Evolutionary conservation across 92 coral and sea anemone species (phyloP).

Genomic region (Scolanthus callimorphus): DNA sequence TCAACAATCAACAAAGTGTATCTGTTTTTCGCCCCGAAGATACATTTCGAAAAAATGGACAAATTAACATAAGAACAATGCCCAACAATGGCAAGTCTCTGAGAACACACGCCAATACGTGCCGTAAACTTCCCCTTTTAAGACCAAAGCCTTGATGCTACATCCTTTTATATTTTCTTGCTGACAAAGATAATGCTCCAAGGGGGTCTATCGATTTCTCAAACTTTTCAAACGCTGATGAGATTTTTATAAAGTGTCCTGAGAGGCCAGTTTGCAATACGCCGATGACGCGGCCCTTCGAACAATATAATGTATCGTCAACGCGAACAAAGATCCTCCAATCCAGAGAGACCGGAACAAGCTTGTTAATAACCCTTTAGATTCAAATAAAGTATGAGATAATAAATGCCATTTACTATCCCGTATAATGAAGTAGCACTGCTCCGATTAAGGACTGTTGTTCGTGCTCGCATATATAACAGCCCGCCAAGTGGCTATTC

Average conservation of each 20-base stretch:
- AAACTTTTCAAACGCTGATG: constrained; percentile 7
- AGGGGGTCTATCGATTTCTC: constrained; percentile 5
- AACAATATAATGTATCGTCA: constrained; percentile 27
- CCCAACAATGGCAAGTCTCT: constrained; percentile 1
- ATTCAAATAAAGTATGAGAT: constrained; percentile 65
- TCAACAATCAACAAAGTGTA: constrained; percentile 73
- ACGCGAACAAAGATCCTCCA: constrained; percentile 32
- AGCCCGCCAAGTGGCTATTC: constrained; percentile 8
- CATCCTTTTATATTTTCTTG: not conserved
- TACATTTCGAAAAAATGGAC: constrained; percentile 46
- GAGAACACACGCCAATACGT: not conserved
- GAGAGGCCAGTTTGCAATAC: not conserved
- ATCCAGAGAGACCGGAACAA: constrained; percentile 46
- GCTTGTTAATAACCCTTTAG: constrained; percentile 72
- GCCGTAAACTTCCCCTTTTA: not conserved
- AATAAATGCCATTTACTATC: constrained; percentile 63
- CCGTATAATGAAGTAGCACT: constrained; percentile 38
- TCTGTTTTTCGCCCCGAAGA: constrained; percentile 48
- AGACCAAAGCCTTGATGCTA: not conserved
- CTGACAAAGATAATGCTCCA: not conserved
- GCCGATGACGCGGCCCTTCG: constrained; percentile 17
- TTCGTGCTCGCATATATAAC: constrained; percentile 40
- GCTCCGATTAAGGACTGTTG: constrained; percentile 37
- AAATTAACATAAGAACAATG: constrained; percentile 37
- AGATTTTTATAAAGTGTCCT: constrained; percentile 13